Evolutionary conservation across 2,888 invertebrate genomes (phyloP), one percentile per base, ranked within the genome.

Genomic region (Slavum lentiscoides): DNA sequence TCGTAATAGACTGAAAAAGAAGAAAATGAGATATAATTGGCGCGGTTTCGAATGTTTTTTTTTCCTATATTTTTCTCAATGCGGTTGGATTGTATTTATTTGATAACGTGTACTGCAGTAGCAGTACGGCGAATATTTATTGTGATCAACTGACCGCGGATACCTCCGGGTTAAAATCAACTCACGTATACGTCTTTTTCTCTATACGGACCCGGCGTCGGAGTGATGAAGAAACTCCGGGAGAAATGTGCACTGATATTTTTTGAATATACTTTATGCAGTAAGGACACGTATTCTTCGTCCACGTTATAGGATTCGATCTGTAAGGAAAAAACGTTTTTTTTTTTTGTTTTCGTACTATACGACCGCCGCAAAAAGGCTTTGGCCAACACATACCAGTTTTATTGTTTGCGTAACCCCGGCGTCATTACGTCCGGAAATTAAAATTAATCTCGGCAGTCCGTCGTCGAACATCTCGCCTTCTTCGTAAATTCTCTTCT

Each of bases 1-100:
- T 91, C 0, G 90, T 88, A 85, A 89, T 90, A 85, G 91, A 90
- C 84, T 90, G 88, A 30, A 90, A 77, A 62, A 69, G 8, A 73
- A 49, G 30, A 30, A 30, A 30, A 4, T 30, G 2, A 30, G 30
- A 30, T 2, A 30, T 30, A 30, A 30, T 30, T 30, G 30, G 1
- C 30, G 30, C 1, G 30, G 30, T 61, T 23, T 19, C 3, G 37
- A 23, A 49, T n/a, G 5, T 43, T 43, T 30, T 30, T 30, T 30
- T 30, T 30, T 30, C 4, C 30, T 30, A 30, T 30, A 30, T 30
- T 30, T 30, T n/a, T 30, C 1, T 30, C 4, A 30, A 30, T 30
- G 30, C 30, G 30, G 2, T 30, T 4, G 30, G 30, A 4, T 30
- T 43, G 7, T 43, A 43, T 43, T 43, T 43, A 7, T 7, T 43